A percentile compares a stretch with the other conserved stretches of the same genome.
phyloP scores from a whole-genome alignment of 2,888 invertebrate genomes.

The Conchocele bisecta region DNA sequence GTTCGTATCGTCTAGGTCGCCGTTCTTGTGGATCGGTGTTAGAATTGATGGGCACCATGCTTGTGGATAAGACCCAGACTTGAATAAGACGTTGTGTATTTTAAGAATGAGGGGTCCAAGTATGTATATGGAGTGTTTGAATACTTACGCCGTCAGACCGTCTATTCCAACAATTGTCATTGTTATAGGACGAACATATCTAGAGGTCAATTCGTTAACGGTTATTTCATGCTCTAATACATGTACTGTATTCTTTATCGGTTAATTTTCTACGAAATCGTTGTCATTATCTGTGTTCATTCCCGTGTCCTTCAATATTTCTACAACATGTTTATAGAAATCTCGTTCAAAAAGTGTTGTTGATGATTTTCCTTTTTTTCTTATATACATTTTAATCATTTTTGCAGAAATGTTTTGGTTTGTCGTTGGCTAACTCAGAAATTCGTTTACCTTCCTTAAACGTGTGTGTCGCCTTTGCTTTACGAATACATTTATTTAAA shows the following conservation, averaged over 20 bases:
- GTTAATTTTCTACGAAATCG: not conserved
- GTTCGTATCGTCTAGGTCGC: not conserved
- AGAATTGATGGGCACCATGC: not conserved
- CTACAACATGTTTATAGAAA: not conserved
- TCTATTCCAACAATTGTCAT: too few relatives aligned
- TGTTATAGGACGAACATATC: too few relatives aligned
- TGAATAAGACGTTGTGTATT: not conserved
- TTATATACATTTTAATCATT: not conserved
- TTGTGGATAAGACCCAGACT: not conserved
- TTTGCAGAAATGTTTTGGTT: not conserved
- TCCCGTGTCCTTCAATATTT: not conserved
- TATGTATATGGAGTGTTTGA: not conserved
- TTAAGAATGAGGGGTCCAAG: not conserved
- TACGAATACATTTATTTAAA: not conserved
- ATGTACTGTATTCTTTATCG: too few relatives aligned
- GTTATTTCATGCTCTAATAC: not conserved
- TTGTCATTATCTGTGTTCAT: not conserved
- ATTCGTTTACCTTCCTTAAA: not conserved
- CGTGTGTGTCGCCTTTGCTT: not conserved
- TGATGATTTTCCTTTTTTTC: not conserved
- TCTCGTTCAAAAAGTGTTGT: not conserved
- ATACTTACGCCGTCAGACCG: not conserved
- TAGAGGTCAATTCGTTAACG: too few relatives aligned
- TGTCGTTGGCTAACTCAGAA: not conserved
- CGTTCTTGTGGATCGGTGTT: conserved; percentile 1